These are phyloP conservation scores for Lophochroa leadbeateri DNA, from an alignment of 2,113 vertebrate genomes.

Conservation along the genomic window DNA sequence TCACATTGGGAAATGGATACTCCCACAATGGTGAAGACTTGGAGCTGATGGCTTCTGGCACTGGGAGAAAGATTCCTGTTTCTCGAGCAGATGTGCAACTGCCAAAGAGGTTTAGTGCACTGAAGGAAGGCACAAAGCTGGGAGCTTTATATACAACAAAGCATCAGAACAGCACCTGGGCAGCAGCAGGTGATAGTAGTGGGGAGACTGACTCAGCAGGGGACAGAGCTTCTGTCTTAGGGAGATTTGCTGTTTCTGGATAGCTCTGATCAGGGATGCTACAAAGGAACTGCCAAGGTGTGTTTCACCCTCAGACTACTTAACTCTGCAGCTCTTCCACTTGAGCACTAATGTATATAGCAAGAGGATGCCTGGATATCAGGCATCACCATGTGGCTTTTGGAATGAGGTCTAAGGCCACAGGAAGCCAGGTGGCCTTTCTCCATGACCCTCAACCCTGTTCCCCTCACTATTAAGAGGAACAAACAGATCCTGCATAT, in stretches of 20 bases:
- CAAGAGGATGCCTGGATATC: neutral
- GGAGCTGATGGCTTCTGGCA: neutral
- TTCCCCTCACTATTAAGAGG: neutral
- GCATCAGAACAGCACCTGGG: neutral
- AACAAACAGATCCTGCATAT: neutral
- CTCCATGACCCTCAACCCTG: neutral
- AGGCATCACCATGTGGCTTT: neutral
- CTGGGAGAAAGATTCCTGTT: neutral
- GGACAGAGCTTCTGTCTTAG: neutral
- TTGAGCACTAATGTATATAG: neutral
- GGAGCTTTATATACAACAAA: neutral
- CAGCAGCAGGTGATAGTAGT: neutral
- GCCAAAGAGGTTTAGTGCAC: neutral
- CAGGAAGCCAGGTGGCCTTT: neutral
- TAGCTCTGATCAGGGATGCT: neutral
- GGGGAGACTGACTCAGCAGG: neutral
- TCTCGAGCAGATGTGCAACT: neutral
- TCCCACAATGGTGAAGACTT: rapidly evolving
- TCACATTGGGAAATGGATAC: neutral
- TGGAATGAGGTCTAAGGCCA: neutral
- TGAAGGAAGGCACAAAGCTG: neutral
- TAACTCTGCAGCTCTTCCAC: neutral
- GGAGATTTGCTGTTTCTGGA: neutral
- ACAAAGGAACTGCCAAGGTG: neutral
- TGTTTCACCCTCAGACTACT: neutral